These are phyloP conservation scores for Neolamprologus tretocephalus DNA, from an alignment of 2,113 vertebrate genomes.

Conservation along the genomic window DNA sequence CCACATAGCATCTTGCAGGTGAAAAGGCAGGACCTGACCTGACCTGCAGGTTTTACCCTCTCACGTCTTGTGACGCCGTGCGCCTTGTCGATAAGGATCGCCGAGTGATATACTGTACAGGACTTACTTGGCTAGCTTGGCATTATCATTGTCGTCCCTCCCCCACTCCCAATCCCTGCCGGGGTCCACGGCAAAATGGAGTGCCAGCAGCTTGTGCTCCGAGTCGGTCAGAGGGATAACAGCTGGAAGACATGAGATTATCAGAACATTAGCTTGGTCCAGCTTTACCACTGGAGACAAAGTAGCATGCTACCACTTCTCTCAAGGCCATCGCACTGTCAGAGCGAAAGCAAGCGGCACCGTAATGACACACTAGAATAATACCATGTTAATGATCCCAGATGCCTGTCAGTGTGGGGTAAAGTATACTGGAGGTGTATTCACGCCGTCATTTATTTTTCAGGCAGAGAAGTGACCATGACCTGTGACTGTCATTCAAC, in stretches of 20 bases:
- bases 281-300: not conserved
- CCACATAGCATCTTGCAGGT: not conserved
- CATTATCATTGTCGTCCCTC: slow-evolving; percentile 91
- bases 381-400: slow-evolving; percentile 12
- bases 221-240: slow-evolving; percentile 97
- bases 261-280: slow-evolving; percentile 20
- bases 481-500: not conserved
- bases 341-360: not conserved
- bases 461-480: not conserved
- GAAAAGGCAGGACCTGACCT: not conserved
- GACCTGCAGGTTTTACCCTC: not conserved
- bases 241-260: slow-evolving; percentile 73
- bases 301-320: not conserved
- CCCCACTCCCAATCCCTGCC: slow-evolving; percentile 97
- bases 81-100: slow-evolving; percentile 1
- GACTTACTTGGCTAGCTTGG: slow-evolving; percentile 91
- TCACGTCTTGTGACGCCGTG: not conserved
- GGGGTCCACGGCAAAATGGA: slow-evolving; percentile 97
- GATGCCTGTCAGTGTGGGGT: not conserved
- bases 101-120: not conserved
- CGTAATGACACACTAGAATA: not conserved
- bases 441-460: slow-evolving; percentile 1
- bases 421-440: not conserved
- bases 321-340: not conserved
- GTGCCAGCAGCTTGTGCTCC: slow-evolving; percentile 94